Percentiles rank a stretch among this genome's conserved stretches.
phyloP scores from a whole-genome alignment of 2,888 invertebrate species.

The Hirtodrosophila cameraria region DNA sequence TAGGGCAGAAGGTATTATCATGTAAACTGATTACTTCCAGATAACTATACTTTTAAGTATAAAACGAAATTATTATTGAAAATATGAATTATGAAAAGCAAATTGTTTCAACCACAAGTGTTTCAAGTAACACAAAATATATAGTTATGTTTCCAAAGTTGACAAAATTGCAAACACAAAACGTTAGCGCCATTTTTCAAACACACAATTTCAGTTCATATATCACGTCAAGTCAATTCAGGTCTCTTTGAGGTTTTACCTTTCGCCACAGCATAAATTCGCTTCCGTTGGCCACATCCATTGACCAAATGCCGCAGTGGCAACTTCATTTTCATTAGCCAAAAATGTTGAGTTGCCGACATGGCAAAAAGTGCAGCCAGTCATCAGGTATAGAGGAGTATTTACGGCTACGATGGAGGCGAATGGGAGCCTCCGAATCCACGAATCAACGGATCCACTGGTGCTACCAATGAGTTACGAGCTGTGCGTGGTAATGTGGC shows the following conservation, averaged over 20 bases:
- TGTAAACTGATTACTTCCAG: too few species aligned
- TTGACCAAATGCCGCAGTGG: conserved; percentile 8
- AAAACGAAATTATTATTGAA: too few species aligned
- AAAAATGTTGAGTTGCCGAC: conserved; percentile 56
- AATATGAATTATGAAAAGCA: too few species aligned
- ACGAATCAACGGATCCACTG: conserved; percentile 7
- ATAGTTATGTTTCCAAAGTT: too few species aligned
- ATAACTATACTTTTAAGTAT: too few species aligned
- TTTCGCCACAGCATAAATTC: conserved; percentile 62
- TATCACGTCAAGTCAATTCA: conserved; percentile 12
- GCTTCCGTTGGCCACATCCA: conserved; percentile 35
- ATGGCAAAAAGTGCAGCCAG: conserved; percentile 70
- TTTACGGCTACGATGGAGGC: conserved; percentile 61
- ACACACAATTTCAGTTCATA: conserved; percentile 6
- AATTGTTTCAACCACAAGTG: too few species aligned
- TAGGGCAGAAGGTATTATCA: too few species aligned
- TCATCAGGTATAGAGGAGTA: conserved; percentile 55
- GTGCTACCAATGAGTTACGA: conserved; percentile 54
- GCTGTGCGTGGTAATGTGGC: conserved; percentile 47
- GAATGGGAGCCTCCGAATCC: conserved; percentile 13
- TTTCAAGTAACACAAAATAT: too few species aligned
- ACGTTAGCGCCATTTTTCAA: neutral
- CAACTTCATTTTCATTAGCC: conserved; percentile 69
- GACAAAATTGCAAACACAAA: too few species aligned
- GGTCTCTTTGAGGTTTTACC: conserved; percentile 25